phyloP scores from a whole-genome alignment of 92 coral and sea anemone species.

The Epizoanthus fatuus region DNA sequence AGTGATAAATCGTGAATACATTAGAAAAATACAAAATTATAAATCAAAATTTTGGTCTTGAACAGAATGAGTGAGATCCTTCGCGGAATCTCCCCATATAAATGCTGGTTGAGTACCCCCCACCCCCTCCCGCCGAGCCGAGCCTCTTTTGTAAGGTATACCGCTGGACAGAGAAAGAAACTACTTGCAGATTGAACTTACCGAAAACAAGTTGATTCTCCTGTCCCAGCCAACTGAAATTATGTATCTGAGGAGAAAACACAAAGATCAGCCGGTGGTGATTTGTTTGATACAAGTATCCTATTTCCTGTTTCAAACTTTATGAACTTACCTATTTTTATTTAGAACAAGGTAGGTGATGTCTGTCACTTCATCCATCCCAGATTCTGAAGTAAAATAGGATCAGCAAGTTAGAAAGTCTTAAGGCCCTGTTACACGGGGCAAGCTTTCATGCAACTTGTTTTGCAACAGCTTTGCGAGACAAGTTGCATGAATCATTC shows the following conservation, averaged over 20 bases:
- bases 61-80: background rate
- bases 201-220: constrained; percentile 94
- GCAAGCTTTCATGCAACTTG: no score
- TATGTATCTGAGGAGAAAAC: constrained; percentile 77
- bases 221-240: constrained; percentile 99
- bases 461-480: no score
- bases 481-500: no score
- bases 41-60: background rate
- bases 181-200: constrained; percentile 56
- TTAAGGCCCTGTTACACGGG: no score
- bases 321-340: constrained; percentile 86
- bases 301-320: background rate
- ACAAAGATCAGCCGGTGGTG: background rate
- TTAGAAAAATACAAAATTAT: no score
- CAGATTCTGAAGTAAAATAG: constrained; percentile 71
- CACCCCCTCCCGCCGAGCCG: background rate
- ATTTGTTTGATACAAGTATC: background rate
- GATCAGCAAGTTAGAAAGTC: background rate
- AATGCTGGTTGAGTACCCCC: background rate
- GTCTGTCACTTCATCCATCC: constrained; percentile 96
- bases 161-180: no score
- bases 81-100: background rate
- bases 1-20: no score
- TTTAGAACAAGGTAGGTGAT: constrained; percentile 93
- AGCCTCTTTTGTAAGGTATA: background rate